A percentile compares a stretch with the other conserved stretches of the same genome.
These are phyloP conservation scores for Rachycentron canadum DNA, from an alignment of 2,797 vertebrate species.

Conservation along the genomic window DNA sequence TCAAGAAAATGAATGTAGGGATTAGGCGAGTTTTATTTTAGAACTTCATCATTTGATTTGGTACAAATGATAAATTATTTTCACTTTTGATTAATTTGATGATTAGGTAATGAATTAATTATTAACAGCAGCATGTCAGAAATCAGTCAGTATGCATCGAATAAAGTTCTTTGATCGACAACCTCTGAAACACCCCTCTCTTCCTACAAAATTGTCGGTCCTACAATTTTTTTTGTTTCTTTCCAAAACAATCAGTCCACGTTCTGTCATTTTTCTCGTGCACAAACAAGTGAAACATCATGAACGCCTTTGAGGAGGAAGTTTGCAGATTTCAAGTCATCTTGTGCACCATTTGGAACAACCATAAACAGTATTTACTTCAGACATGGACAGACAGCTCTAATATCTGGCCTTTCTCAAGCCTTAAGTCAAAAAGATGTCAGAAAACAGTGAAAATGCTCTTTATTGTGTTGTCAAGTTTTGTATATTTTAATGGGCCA, in stretches of 20 bases:
- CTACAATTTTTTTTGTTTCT: background rate
- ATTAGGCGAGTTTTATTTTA: constrained; percentile 1
- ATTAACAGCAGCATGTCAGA: too few relatives aligned
- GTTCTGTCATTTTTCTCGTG: background rate
- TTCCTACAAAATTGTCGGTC: background rate
- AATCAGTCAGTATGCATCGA: background rate
- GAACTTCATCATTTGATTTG: background rate
- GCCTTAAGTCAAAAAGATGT: background rate
- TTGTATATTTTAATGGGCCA: background rate
- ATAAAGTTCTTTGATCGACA: background rate
- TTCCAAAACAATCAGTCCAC: background rate
- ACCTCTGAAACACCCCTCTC: background rate
- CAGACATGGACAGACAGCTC: background rate
- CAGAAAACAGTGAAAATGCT: background rate
- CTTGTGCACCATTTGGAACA: background rate
- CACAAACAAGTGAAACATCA: background rate
- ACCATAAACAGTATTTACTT: background rate
- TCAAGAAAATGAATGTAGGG: background rate
- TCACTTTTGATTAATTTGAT: background rate
- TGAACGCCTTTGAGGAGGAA: background rate
- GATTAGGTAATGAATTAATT: background rate
- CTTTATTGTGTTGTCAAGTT: background rate
- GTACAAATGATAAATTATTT: background rate
- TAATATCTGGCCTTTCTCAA: background rate
- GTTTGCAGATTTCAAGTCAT: background rate